These are phyloP conservation scores for Drosophila ficusphila DNA, from an alignment of 1,140 invertebrate species.

Conservation along the genomic window DNA sequence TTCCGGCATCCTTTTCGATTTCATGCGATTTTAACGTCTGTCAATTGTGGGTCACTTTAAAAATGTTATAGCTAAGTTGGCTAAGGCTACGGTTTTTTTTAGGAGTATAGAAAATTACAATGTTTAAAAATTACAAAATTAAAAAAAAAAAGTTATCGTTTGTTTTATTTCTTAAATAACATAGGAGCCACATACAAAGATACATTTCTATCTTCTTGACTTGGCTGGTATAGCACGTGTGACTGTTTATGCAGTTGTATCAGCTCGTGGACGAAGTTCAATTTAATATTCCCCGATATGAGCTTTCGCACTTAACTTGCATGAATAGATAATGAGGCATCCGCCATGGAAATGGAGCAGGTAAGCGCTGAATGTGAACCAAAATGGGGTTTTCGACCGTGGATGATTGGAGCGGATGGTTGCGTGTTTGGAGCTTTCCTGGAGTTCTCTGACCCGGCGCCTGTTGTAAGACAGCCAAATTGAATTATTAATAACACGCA, in stretches of 20 bases:
- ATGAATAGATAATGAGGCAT: conserved; percentile 75
- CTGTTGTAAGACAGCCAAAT: conserved; percentile 62
- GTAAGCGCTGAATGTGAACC: conserved; percentile 16
- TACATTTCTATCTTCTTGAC: conserved; percentile 50
- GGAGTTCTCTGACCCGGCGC: conserved; percentile 41
- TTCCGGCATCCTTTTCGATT: too few relatives aligned
- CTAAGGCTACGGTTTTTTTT: too few relatives aligned
- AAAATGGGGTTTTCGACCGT: conserved; percentile 2
- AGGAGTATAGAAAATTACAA: too few relatives aligned
- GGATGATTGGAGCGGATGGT: conserved; percentile 11
- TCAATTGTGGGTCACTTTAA: too few relatives aligned
- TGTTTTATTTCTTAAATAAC: too few relatives aligned
- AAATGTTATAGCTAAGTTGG: too few relatives aligned
- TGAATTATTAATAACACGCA: conserved; percentile 81
- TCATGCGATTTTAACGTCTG: too few relatives aligned
- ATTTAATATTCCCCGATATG: conserved; percentile 79
- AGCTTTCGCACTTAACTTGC: conserved; percentile 80
- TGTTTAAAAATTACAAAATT: too few relatives aligned
- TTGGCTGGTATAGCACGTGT: conserved; percentile 35
- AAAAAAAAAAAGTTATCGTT: too few relatives aligned
- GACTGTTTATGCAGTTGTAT: conserved; percentile 65
- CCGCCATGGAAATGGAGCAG: conserved; percentile 8
- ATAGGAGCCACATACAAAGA: too few relatives aligned
- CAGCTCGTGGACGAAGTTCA: conserved; percentile 61
- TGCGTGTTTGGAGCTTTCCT: conserved; percentile 43